Conservation (phyloP, 2,797 vertebrate genomes). For the Dermochelys coriacea region DNA sequence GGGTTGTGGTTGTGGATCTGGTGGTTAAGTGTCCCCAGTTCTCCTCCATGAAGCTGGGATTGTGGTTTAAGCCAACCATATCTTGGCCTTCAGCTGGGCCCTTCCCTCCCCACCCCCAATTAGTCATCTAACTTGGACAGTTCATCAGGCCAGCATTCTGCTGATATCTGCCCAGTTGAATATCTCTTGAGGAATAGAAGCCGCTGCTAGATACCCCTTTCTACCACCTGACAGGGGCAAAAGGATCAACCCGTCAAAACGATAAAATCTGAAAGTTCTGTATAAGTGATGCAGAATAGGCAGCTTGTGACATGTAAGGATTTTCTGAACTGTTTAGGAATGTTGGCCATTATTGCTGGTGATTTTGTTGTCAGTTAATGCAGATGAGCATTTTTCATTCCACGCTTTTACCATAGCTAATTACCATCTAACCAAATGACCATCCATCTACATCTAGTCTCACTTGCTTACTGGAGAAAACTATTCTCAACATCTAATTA, state of each 20-base stretch:
- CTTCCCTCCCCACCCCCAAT: too few species aligned
- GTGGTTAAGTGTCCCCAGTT: too few species aligned
- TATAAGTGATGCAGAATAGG: not conserved
- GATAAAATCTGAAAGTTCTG: not conserved
- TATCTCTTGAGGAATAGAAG: not conserved
- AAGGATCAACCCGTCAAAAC: not conserved
- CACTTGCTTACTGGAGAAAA: slow-evolving; percentile 28
- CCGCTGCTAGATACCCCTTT: not conserved
- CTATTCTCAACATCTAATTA: slow-evolving; percentile 46
- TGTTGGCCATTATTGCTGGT: not conserved
- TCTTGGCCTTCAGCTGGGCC: too few species aligned
- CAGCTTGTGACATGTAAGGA: not conserved
- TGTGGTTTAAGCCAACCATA: too few species aligned
- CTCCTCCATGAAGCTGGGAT: too few species aligned
- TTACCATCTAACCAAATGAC: slow-evolving; percentile 38
- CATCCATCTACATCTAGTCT: slow-evolving; percentile 52
- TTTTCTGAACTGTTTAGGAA: not conserved
- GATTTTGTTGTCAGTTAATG: slow-evolving; percentile 17
- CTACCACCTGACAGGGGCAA: not conserved
- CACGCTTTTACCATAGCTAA: slow-evolving; percentile 44
- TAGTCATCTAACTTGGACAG: too few species aligned
- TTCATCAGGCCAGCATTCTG: too few species aligned
- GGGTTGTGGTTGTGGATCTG: too few species aligned
- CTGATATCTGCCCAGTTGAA: not conserved
- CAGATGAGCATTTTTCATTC: slow-evolving; percentile 43